Base-by-base conservation (phyloP, 1,140 invertebrate species). In the Episyrphus balteatus region DNA sequence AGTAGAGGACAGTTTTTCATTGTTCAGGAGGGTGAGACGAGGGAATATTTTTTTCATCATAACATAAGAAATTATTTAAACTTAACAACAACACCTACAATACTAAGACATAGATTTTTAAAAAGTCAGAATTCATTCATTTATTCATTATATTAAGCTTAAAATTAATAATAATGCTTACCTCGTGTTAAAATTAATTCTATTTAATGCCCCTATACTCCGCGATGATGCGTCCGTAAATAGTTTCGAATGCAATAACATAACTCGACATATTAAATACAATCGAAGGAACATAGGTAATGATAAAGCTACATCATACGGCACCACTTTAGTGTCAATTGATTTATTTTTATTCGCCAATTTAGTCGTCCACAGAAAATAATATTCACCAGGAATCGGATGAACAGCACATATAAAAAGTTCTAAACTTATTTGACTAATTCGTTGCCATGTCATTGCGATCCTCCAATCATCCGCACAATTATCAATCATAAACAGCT, bases 401-500 rank as follows among this genome's bases (percentile, higher is more conserved):
- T 98, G 95, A 57, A 99, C 83, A 57, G 91, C 91, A 73, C 96
- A 99, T 63, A 98, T 89, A 50, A 84, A 69, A 53, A 99, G 75
- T 73, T 99, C 96, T 56, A 96, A 77, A 31, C 81, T 76, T 64
- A 99, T 93, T 73, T 96, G 91, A 55, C 82, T 80, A 72, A 93
- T 90, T 69, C 93, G 76, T 73, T 93, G 88, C 85, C 88, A 95
- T 48, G 95, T 98, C 85, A 99, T 95, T 53, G 96, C 95, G 74
- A 99, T 99, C 66, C 95, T 79, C 96, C 96, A 99, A 76, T 99
- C 96, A 73, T 99, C 96, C 44, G 96, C 93, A 75, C 94, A 98
- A 78, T 99, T 99, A 80, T 98, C 92, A 75, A 97, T 96, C 89
- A 96, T 94, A 77, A 96, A 97, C 74, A 97, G 80, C 92, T 97